A percentile compares a stretch with the other conserved stretches of the same genome.
These are phyloP conservation scores for Porites evermanni DNA, from an alignment of 92 coral and sea anemone genomes.

Conservation along the genomic window DNA sequence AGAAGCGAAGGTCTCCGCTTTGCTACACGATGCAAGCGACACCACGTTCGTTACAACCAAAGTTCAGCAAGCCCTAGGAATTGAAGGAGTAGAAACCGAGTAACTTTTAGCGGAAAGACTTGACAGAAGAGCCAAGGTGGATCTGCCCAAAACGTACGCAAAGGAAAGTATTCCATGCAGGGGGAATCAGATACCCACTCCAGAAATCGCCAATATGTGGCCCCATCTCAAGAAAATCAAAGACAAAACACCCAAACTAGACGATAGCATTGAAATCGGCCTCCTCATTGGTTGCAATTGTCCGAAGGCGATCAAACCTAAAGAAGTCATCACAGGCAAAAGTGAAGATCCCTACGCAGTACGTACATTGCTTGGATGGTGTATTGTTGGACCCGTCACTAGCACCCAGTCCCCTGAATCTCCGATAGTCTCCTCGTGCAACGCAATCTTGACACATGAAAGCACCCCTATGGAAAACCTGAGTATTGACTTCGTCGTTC, in stretches of 20 bases:
- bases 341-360: conserved; percentile 13
- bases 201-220: too few relatives aligned
- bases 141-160: too few relatives aligned
- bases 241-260: not conserved
- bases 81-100: conserved; percentile 22
- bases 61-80: conserved; percentile 14
- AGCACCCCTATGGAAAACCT: not conserved
- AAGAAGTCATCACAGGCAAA: conserved; percentile 62
- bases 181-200: too few relatives aligned
- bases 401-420: too few relatives aligned
- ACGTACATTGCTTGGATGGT: too few relatives aligned
- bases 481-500: not conserved
- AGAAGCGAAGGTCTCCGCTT: conserved; percentile 31
- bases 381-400: too few relatives aligned
- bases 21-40: conserved; percentile 61
- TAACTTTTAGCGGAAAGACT: not conserved
- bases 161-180: too few relatives aligned
- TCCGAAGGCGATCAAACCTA: conserved; percentile 57
- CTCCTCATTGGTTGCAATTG: conserved; percentile 71
- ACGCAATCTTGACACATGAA: conserved; percentile 12
- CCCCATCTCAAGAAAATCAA: too few relatives aligned
- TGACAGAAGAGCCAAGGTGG: conserved; percentile 32
- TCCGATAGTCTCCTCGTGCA: conserved; percentile 1
- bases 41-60: conserved; percentile 42
- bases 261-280: conserved; percentile 41